Evolutionary conservation across 2,797 vertebrate genomes (phyloP).

Genomic region (Argya squamiceps): DNA sequence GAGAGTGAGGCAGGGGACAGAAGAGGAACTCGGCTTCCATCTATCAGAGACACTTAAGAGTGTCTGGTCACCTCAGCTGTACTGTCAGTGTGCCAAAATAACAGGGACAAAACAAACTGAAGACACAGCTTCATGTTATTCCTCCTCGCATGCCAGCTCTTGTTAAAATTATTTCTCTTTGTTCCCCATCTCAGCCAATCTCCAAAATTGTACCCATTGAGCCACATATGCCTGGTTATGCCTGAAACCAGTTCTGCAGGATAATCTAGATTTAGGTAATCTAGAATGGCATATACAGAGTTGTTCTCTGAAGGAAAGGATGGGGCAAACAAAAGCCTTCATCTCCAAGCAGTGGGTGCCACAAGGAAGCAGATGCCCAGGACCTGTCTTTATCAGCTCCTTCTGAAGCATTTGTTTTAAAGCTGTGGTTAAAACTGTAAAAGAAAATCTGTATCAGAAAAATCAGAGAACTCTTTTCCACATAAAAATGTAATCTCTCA

Average conservation of each 20-base stretch:
- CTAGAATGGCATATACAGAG: accelerated
- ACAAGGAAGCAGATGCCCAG: neutral
- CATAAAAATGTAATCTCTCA: neutral
- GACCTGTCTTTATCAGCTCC: neutral
- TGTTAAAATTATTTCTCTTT: neutral
- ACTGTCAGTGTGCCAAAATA: neutral
- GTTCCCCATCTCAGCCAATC: neutral
- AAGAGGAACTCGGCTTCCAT: neutral
- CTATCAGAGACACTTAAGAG: neutral
- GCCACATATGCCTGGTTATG: neutral
- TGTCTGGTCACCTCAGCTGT: neutral
- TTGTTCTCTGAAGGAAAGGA: neutral
- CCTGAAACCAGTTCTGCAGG: neutral
- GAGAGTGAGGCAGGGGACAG: neutral
- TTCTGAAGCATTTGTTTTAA: neutral
- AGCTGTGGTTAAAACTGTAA: neutral
- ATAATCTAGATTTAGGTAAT: neutral
- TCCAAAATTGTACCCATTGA: neutral
- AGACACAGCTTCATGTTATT: neutral
- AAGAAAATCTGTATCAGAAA: neutral
- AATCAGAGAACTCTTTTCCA: neutral
- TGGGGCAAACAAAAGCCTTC: neutral
- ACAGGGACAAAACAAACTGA: neutral
- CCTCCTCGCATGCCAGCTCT: neutral
- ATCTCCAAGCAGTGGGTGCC: neutral